Percentiles rank a stretch among this genome's conserved stretches.
phyloP scores from a whole-genome alignment of 2,113 vertebrate genomes.

The Ia io region DNA sequence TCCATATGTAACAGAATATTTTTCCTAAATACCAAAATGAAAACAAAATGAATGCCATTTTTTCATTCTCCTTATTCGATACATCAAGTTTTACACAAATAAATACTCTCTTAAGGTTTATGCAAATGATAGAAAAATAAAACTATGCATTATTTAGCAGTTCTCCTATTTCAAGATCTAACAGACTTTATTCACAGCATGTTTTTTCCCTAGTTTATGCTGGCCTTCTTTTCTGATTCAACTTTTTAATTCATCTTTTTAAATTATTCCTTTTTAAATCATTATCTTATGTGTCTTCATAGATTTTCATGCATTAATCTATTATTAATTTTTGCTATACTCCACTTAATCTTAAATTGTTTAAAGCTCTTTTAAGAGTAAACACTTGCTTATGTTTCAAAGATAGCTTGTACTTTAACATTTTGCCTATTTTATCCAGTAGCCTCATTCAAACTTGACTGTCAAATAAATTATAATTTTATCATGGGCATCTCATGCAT shows the following conservation, averaged over 20 bases:
- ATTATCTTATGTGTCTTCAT: conserved; percentile 90
- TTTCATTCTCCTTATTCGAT: conserved; percentile 86
- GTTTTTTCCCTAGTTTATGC: conserved; percentile 92
- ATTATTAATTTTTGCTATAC: conserved; percentile 89
- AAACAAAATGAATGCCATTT: conserved; percentile 92
- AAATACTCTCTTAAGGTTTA: conserved; percentile 93
- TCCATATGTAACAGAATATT: conserved; percentile 99
- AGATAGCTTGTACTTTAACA: conserved; percentile 80
- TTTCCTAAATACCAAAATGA: conserved; percentile 93
- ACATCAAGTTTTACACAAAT: conserved; percentile 92
- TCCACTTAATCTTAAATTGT: conserved; percentile 88
- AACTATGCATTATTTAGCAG: conserved; percentile 93
- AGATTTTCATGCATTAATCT: conserved; percentile 89
- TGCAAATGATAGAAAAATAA: conserved; percentile 92
- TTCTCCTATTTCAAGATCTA: conserved; percentile 92
- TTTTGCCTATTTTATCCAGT: conserved; percentile 78
- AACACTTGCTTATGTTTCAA: conserved; percentile 83
- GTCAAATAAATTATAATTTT: conserved; percentile 81
- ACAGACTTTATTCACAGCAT: conserved; percentile 93
- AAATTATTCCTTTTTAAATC: conserved; percentile 93
- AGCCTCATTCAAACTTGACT: conserved; percentile 81
- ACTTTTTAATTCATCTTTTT: conserved; percentile 91
- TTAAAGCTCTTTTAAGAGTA: conserved; percentile 86
- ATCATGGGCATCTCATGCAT: conserved; percentile 76
- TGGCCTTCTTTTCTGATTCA: conserved; percentile 90